Conservation (phyloP, 2,797 vertebrate genomes). For the Scyliorhinus canicula region DNA sequence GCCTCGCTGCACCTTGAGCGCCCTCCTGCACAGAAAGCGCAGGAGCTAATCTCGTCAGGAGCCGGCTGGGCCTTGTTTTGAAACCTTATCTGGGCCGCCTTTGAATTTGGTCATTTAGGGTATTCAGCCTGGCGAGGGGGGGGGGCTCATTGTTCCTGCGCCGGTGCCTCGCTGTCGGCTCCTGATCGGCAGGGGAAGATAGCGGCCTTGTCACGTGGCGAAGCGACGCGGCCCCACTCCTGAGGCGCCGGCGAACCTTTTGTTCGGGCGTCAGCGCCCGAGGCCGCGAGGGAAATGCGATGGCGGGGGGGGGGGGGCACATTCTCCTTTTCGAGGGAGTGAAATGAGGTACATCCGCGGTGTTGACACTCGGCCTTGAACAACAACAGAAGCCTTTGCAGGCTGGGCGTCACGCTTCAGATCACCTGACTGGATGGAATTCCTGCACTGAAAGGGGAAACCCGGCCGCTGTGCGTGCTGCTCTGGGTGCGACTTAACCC, state of each 20-base stretch:
- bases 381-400: background rate
- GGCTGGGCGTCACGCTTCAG: background rate
- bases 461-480: no score
- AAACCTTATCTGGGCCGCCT: slow-evolving; percentile 5
- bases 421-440: slow-evolving; percentile 33
- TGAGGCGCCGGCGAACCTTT: background rate
- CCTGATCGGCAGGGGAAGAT: background rate
- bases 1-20: no score
- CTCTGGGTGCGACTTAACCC: background rate
- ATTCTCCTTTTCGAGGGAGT: no score
- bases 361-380: background rate
- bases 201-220: background rate
- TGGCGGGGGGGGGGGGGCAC: no score
- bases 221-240: background rate
- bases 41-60: slow-evolving; percentile 12
- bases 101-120: slow-evolving; percentile 33
- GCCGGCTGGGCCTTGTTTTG: slow-evolving; percentile 27
- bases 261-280: background rate
- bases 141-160: background rate
- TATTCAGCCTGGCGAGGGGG: slow-evolving; percentile 16
- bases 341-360: slow-evolving; percentile 31
- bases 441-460: background rate
- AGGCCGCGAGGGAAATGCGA: background rate
- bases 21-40: background rate
- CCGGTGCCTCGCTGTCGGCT: background rate